These are phyloP conservation scores for Nudaria mundana DNA, from an alignment of 2,888 invertebrate species.

Conservation along the genomic window DNA sequence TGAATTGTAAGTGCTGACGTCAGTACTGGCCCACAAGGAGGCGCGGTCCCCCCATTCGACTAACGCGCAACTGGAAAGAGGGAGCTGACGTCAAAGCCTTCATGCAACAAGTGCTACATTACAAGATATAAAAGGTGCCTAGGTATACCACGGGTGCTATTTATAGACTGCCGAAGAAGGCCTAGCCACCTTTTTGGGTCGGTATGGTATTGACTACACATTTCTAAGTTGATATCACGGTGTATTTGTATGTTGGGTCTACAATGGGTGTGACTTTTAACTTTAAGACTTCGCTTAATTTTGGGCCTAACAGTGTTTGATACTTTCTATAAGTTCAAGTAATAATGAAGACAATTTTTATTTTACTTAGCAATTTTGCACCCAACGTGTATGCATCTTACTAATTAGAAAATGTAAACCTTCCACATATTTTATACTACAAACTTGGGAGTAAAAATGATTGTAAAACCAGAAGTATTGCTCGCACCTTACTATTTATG, in stretches of 20 bases:
- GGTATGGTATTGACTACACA: constrained; percentile 14
- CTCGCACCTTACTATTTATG: no score
- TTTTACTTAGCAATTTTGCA: no score
- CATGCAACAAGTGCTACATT: constrained; percentile 73
- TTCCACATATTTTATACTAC: no score
- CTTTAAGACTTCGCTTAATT: neutral
- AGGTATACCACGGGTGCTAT: constrained; percentile 55
- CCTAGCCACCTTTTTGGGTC: constrained; percentile 24
- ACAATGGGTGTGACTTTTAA: neutral
- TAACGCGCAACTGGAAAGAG: constrained; percentile 45
- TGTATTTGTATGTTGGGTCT: neutral
- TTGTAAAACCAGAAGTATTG: no score
- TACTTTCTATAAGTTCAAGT: no score
- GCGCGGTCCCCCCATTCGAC: constrained; percentile 49
- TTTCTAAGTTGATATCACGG: constrained; percentile 4
- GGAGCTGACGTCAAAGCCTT: constrained; percentile 70
- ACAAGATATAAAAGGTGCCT: constrained; percentile 54
- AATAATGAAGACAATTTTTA: no score
- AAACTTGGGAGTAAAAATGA: no score
- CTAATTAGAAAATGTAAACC: no score
- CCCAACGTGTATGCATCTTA: no score
- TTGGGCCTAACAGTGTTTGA: no score
- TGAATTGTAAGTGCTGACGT: constrained; percentile 70
- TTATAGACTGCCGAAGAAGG: constrained; percentile 59
- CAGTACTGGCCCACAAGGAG: constrained; percentile 60